phyloP scores from a whole-genome alignment of 2,113 vertebrate genomes.

The Gasterosteus nipponicus region DNA sequence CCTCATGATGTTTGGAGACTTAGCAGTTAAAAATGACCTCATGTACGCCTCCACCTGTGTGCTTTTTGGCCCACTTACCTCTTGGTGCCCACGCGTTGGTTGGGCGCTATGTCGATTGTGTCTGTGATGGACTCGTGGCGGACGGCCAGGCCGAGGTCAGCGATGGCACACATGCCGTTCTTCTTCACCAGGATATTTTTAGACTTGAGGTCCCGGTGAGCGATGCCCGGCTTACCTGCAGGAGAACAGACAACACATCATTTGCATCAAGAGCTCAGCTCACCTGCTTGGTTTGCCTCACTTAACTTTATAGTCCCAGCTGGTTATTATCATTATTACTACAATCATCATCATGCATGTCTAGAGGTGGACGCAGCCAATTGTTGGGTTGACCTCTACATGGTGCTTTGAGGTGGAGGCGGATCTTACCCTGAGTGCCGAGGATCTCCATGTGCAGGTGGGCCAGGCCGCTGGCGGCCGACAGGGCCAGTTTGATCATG shows the following conservation, averaged over 20 bases:
- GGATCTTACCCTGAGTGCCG: conserved; percentile 91
- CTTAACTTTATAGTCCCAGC: neutral
- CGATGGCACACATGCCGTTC: conserved; percentile 95
- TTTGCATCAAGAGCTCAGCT: conserved; percentile 6
- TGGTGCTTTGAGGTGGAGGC: too few relatives aligned
- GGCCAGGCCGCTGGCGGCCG: conserved; percentile 93
- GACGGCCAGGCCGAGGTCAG: conserved; percentile 96
- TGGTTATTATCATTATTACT: neutral
- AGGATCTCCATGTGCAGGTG: conserved; percentile 99
- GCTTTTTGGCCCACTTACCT: conserved; percentile 77
- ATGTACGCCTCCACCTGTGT: neutral
- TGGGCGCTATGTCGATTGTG: conserved; percentile 97
- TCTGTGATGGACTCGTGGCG: conserved; percentile 95
- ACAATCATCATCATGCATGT: neutral
- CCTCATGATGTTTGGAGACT: neutral
- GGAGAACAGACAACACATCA: conserved; percentile 5
- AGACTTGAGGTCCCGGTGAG: conserved; percentile 97
- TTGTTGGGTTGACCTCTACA: too few relatives aligned
- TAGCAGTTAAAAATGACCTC: neutral
- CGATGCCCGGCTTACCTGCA: conserved; percentile 96
- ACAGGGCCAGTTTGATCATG: conserved; percentile 95
- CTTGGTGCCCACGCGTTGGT: conserved; percentile 97
- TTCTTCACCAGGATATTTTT: conserved; percentile 99
- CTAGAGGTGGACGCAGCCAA: too few relatives aligned
- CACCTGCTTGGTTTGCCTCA: neutral